Percentiles rank a stretch among this genome's conserved stretches.
phyloP scores from a whole-genome alignment of 1,140 invertebrate species.

The Chironomus striatipennis region DNA sequence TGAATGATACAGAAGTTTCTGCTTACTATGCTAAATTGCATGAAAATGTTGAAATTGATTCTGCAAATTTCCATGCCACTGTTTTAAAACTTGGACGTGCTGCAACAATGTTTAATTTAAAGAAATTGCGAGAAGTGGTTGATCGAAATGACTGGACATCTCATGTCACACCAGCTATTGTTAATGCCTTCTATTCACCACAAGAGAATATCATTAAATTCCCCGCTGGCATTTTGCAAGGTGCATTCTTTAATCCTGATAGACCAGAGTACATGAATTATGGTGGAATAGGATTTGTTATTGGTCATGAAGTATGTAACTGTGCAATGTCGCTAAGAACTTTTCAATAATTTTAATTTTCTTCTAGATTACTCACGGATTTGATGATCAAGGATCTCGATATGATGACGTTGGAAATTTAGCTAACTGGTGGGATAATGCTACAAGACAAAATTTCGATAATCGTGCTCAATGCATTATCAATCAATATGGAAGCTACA shows the following conservation, averaged over 20 bases:
- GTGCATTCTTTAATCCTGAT: conserved; percentile 58
- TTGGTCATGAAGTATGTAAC: conserved; percentile 50
- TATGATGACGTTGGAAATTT: conserved; percentile 68
- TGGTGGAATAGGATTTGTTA: conserved; percentile 51
- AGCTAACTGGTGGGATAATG: conserved; percentile 49
- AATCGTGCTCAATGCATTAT: conserved; percentile 58
- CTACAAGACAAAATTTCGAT: conserved; percentile 43
- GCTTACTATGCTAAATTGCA: conserved; percentile 42
- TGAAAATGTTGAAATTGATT: conserved; percentile 37
- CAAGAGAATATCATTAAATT: conserved; percentile 45
- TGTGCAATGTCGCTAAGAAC: background rate
- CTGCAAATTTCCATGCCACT: conserved; percentile 46
- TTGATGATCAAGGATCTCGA: conserved; percentile 46
- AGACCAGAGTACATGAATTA: conserved; percentile 64
- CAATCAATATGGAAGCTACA: conserved; percentile 58
- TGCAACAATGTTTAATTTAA: conserved; percentile 50
- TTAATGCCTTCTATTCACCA: conserved; percentile 58
- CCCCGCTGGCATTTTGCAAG: conserved; percentile 68
- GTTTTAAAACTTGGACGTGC: conserved; percentile 51
- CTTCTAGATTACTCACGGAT: conserved; percentile 61
- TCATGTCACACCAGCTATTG: conserved; percentile 53
- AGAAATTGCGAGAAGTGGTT: conserved; percentile 49
- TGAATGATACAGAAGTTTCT: conserved; percentile 46
- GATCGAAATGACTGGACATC: conserved; percentile 60
- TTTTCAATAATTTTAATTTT: conserved; percentile 30